Percentiles rank a stretch among this genome's conserved stretches.
Evolutionary conservation across 2,797 vertebrate genomes (phyloP).

Genomic region (Heliangelus exortis): DNA sequence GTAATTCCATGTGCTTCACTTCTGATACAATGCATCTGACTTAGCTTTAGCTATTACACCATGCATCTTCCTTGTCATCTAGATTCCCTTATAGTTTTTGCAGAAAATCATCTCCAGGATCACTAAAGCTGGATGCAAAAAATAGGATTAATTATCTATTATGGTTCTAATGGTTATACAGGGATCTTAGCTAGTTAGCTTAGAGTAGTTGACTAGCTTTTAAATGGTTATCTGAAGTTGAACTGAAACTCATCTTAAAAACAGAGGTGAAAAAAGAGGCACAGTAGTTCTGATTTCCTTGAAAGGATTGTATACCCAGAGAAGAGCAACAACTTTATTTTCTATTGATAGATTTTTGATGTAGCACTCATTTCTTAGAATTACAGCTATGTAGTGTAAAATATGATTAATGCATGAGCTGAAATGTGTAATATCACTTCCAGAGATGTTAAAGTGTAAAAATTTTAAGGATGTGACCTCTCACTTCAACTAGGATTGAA

Average conservation of each 20-base stretch:
- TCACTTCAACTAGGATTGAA: background rate
- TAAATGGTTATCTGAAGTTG: background rate
- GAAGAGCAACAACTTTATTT: background rate
- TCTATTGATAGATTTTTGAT: background rate
- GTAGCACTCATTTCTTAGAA: background rate
- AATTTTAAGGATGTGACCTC: background rate
- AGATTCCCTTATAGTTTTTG: background rate
- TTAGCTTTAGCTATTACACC: background rate
- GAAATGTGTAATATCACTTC: constrained; percentile 14
- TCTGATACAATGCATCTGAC: background rate
- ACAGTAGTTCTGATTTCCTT: background rate
- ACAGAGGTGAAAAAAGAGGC: background rate
- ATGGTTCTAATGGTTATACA: background rate
- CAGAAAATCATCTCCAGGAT: background rate
- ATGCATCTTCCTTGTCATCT: background rate
- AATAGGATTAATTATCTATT: background rate
- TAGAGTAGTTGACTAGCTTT: background rate
- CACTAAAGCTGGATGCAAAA: background rate
- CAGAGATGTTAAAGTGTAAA: background rate
- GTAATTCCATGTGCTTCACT: background rate
- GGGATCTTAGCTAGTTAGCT: background rate
- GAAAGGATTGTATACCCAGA: background rate
- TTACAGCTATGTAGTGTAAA: background rate
- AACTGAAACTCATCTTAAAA: background rate
- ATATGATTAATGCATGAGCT: constrained; percentile 17